Conservation (phyloP, 1,140 invertebrate genomes). For the Pseudomyrmex sp. region DNA sequence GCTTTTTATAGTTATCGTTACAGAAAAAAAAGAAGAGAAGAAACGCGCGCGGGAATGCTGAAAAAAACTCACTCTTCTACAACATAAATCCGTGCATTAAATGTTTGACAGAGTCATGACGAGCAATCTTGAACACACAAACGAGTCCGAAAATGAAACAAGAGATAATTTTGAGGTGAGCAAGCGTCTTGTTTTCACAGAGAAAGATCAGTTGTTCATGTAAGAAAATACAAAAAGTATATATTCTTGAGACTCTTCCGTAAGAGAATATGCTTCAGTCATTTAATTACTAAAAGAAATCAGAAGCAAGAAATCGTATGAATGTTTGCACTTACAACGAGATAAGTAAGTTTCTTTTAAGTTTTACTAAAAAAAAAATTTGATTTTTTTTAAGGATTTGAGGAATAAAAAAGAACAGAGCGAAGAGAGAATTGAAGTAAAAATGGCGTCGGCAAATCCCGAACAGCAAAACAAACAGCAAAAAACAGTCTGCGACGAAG, state of each 20-base stretch:
- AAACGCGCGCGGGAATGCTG: slow-evolving; percentile 4
- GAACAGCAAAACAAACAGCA: not conserved
- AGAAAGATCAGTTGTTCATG: too few relatives aligned
- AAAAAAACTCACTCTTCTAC: not conserved
- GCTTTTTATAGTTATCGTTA: not conserved
- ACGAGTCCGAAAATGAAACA: not conserved
- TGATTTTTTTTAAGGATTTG: not conserved
- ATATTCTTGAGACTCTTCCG: too few relatives aligned
- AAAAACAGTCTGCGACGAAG: not conserved
- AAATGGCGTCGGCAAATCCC: not conserved
- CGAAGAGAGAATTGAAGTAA: not conserved
- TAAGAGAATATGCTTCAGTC: too few relatives aligned
- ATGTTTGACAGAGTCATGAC: not conserved
- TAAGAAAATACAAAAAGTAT: too few relatives aligned
- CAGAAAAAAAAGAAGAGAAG: not conserved
- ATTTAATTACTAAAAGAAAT: too few relatives aligned
- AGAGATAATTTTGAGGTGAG: not conserved
- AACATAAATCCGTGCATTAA: not conserved
- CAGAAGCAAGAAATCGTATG: too few relatives aligned
- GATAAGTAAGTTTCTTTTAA: too few relatives aligned
- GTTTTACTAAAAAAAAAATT: too few relatives aligned
- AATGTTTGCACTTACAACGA: too few relatives aligned
- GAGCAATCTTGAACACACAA: not conserved
- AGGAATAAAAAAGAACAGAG: not conserved
- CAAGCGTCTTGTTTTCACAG: too few relatives aligned